Conservation (phyloP, 1,140 invertebrate species). For the Drosophila nebulosa region DNA sequence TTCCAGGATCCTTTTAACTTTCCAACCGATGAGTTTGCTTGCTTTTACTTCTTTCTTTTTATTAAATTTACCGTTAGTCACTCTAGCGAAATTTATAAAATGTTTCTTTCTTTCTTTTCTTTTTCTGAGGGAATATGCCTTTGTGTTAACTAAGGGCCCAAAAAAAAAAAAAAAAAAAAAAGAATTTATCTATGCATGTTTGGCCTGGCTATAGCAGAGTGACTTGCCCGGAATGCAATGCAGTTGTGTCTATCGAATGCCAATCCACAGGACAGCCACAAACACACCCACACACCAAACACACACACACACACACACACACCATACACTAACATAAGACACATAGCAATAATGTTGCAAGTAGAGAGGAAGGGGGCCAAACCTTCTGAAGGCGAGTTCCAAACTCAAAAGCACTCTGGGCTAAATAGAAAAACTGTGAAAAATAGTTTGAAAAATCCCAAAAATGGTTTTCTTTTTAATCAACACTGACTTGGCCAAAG, state of each 20-base stretch:
- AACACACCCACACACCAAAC: constrained; percentile 25
- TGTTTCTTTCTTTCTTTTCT: too few species aligned
- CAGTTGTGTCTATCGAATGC: constrained; percentile 56
- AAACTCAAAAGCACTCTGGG: neutral
- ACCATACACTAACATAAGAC: neutral
- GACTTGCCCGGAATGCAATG: constrained; percentile 61
- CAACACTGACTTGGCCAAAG: neutral
- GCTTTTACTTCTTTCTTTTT: constrained; percentile 40
- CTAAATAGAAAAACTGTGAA: neutral
- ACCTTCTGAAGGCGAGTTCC: constrained; percentile 5
- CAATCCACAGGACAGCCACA: constrained; percentile 45
- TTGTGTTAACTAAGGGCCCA: constrained; percentile 75
- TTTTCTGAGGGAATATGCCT: constrained; percentile 57
- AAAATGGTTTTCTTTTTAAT: neutral
- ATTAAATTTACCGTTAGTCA: constrained; percentile 64
- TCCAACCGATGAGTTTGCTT: constrained; percentile 19
- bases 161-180: constrained; percentile 60
- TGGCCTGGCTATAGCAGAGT: constrained; percentile 11
- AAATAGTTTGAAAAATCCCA: neutral
- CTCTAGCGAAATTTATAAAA: constrained; percentile 62
- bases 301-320: constrained; percentile 23
- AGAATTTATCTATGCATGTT: neutral
- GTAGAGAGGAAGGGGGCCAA: constrained; percentile 19
- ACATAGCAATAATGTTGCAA: constrained; percentile 1
- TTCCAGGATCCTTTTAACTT: constrained; percentile 36